Percentiles rank a stretch among this genome's conserved stretches.
Conservation (phyloP, 64 coral and sea anemone genomes). For the Exaiptasia diaphana region DNA sequence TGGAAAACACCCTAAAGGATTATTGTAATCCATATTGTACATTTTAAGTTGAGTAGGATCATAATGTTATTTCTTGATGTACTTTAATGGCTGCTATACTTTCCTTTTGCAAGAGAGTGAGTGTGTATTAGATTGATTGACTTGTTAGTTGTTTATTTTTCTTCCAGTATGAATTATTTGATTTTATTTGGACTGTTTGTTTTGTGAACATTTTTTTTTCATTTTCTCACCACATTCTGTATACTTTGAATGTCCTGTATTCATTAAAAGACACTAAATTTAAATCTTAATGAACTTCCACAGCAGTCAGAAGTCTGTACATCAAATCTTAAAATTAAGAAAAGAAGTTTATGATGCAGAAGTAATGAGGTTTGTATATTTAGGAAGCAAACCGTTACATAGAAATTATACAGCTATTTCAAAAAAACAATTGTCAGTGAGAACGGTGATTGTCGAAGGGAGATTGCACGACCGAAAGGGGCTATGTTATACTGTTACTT, state of each 20-base stretch:
- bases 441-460: not conserved
- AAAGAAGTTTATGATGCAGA: slow-evolving; percentile 83
- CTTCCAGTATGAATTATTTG: too few relatives aligned
- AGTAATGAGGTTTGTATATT: slow-evolving; percentile 38
- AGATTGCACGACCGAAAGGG: not conserved
- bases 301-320: slow-evolving; percentile 58
- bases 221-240: not conserved
- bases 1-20: not conserved
- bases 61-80: too few relatives aligned
- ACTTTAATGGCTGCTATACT: too few relatives aligned
- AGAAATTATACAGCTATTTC: too few relatives aligned
- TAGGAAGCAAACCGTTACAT: not conserved
- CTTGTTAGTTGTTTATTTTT: too few relatives aligned
- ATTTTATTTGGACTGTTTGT: too few relatives aligned
- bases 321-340: slow-evolving; percentile 71
- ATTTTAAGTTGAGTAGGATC: too few relatives aligned
- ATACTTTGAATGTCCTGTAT: too few relatives aligned
- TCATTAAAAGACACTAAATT: not conserved
- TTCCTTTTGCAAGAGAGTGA: too few relatives aligned
- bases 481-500: not conserved
- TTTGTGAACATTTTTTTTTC: not conserved
- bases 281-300: not conserved
- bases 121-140: too few relatives aligned
- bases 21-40: too few relatives aligned
- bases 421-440: not conserved